Evolutionary conservation across 2,797 vertebrate species (phyloP).

Genomic region (Carduelis carduelis): DNA sequence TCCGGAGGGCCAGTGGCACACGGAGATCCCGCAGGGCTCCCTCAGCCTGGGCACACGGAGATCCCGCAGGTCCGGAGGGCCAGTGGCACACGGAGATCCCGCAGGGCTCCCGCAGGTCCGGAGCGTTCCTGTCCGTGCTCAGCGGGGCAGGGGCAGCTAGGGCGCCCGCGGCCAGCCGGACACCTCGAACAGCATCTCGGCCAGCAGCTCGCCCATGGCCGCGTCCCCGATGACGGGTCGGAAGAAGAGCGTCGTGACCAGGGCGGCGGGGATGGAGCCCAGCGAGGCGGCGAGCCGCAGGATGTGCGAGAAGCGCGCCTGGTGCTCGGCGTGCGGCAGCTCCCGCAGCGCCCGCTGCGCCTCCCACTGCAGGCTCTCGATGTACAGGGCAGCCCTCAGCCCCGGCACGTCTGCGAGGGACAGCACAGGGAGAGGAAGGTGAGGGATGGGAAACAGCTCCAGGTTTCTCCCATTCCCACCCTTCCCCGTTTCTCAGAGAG

Average conservation of each 20-base stretch:
- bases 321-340: conserved; percentile 77
- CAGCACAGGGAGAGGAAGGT: not conserved
- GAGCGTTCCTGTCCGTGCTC: not conserved
- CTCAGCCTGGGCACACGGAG: no score
- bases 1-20: no score
- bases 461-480: not conserved
- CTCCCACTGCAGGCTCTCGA: conserved; percentile 85
- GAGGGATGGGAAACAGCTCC: not conserved
- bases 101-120: not conserved
- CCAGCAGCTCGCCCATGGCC: conserved; percentile 82
- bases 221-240: conserved; percentile 84
- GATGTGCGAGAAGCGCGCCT: conserved; percentile 80
- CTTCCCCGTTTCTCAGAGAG: accelerated
- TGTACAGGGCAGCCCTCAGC: conserved; percentile 77
- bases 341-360: conserved; percentile 86
- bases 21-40: no score
- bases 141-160: accelerated
- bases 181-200: conserved; percentile 83
- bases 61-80: no score
- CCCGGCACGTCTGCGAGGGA: conserved; percentile 80
- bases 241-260: conserved; percentile 90
- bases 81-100: no score
- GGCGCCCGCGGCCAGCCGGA: not conserved
- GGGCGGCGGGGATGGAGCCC: conserved; percentile 79
- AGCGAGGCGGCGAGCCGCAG: conserved; percentile 82